These are phyloP conservation scores for Enteromius paludinosus DNA, from an alignment of 2,797 vertebrate genomes.

Conservation along the genomic window DNA sequence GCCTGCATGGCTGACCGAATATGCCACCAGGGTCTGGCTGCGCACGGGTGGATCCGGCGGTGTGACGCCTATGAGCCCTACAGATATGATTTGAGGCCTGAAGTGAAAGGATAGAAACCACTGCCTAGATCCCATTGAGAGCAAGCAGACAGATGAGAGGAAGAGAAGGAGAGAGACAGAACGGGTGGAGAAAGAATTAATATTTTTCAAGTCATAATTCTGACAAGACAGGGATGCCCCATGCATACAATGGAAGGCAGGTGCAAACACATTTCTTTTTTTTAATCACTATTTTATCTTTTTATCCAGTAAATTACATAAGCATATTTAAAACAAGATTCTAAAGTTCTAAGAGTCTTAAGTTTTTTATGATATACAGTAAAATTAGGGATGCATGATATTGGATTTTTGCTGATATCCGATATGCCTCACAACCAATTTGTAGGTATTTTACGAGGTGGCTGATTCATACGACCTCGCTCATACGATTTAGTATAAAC, in stretches of 20 bases:
- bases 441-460: too few species aligned
- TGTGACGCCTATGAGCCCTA: conserved; percentile 44
- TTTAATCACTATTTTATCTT: neutral
- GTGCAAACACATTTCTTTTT: neutral
- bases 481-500: too few species aligned
- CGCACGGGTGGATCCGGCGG: conserved; percentile 22
- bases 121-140: conserved; percentile 36
- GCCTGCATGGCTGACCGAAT: conserved; percentile 72
- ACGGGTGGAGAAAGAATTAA: neutral
- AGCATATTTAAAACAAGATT: neutral
- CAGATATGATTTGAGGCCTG: conserved; percentile 51
- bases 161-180: conserved; percentile 1
- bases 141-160: conserved; percentile 27
- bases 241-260: neutral
- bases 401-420: neutral
- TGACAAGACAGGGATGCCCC: neutral
- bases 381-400: neutral
- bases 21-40: conserved; percentile 64
- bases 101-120: conserved; percentile 46
- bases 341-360: neutral
- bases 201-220: neutral
- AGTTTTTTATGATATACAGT: neutral
- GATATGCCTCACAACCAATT: neutral
- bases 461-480: too few species aligned
- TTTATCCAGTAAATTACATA: neutral